Base-by-base conservation (phyloP, 1,140 invertebrate genomes). In the Neodiprion virginianus region DNA sequence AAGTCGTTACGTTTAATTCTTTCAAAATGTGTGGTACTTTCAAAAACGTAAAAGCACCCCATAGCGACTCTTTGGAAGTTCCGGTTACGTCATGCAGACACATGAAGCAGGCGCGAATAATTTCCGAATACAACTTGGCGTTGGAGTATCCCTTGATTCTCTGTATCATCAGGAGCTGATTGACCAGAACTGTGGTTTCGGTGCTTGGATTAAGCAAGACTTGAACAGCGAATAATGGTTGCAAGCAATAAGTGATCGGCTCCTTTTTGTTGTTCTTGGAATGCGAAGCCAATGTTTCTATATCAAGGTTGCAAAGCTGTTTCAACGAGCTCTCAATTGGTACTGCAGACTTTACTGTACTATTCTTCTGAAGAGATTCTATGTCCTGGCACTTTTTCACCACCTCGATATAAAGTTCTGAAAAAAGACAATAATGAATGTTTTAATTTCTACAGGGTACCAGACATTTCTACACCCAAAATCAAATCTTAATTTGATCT, bases 21-120 rank as follows among this genome's bases (percentile, higher is more conserved):
- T 93, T 92, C 12, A 96, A 89, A 72, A 96, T 93, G 80, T 94
- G 91, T 4, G 95, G 95, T 72, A 98, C 91, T 89, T 98, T 98
- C 0, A 98, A 89, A 85, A 98, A 98, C 11, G 94, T 96, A 83
- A 98, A 98, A 21, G 96, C 96, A 23, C 95, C 95, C 96, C 97
- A 98, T 81, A 97, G 93, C 2, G 96, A 93, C 79, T 97, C 96
- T 82, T 96, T 93, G 14, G 91, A 88, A 7, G 91, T 92, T 77
- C 93, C 93, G 70, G 93, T 93, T 1, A 93, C 93, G 85, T 96
- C 94, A 80, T 95, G 93, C 1, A 98, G 86, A n/a, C 95, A 96
- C 77, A 98, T 93, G 65, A 98, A 92, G 85, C 95, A 96, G 0
- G 96, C 95, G 78, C 96, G 90, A 71, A 98, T 94, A 12, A 98